Evolutionary conservation across 2,113 vertebrate genomes (phyloP), one percentile per base, ranked within the genome.

Genomic region (Lampris megalopsis): DNA sequence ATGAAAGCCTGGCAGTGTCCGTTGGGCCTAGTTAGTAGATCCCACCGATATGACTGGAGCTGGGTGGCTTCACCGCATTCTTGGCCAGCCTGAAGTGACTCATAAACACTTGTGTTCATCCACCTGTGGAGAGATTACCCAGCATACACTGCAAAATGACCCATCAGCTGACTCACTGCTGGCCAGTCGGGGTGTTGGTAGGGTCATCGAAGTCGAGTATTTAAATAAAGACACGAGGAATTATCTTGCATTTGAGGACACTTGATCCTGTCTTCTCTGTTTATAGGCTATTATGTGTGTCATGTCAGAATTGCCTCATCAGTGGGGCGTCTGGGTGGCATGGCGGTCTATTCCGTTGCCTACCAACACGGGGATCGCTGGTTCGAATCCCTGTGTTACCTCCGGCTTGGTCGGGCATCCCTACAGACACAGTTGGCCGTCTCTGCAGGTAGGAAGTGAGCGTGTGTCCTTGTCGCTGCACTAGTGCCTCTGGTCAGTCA

Each of bases 1-100:
- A 81, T 83, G 79, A 89, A 91, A 91, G 83, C 79, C 77, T 87
- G 85, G 84, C 85, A 85, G 79, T 56, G 80, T 90, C 87, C 70
- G n/a, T 24, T 0, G 90, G 83, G 89, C 72, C 87, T 80, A 81
- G 90, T 93, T 91, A 89, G 81, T 69, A 86, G 88, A 86, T 90
- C 82, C 71, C 56, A 70, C 60, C 49, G 83, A 93, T 85, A 86
- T 74, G 80, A 83, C 76, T 79, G 73, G 82, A 87, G 81, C 71
- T 84, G 73, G 86, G 89, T 79, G 82, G 82, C 75, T 92, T 81
- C 75, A 80, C 82, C 86, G 80, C 81, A 89, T 68, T 84, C 70
- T 79, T 82, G 83, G 80, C 73, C 80, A 68, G 77, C 82, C 79
- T 86, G 75, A 86, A 77, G 87, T 79, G 65, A 87, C 85, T 84